Percentiles rank a stretch among this genome's conserved stretches.
These are phyloP conservation scores for Auanema freiburgensis DNA, from an alignment of 2,888 invertebrate genomes.

Conservation along the genomic window DNA sequence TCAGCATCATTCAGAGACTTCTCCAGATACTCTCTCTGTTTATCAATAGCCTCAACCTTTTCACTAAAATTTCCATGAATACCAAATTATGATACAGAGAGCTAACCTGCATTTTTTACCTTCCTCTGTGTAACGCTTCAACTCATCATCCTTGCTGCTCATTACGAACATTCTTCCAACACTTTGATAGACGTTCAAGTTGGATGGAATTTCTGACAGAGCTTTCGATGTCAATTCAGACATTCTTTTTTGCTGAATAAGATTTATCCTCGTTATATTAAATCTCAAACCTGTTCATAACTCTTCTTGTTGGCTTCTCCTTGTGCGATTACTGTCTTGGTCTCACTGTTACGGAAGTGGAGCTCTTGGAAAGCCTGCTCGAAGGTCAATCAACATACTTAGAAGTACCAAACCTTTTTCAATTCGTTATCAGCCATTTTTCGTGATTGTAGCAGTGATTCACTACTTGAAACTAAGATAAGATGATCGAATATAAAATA, in stretches of 20 bases:
- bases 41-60: slow-evolving; percentile 66
- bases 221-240: slow-evolving; percentile 29
- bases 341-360: slow-evolving; percentile 44
- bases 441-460: too few species aligned
- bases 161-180: slow-evolving; percentile 47
- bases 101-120: slow-evolving; percentile 32
- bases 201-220: slow-evolving; percentile 18
- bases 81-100: not conserved
- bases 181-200: slow-evolving; percentile 28
- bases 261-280: not conserved
- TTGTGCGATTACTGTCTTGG: slow-evolving; percentile 34
- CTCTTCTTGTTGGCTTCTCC: slow-evolving; percentile 36
- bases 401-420: slow-evolving; percentile 22
- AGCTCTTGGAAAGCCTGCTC: slow-evolving; percentile 44
- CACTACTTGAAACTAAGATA: too few species aligned
- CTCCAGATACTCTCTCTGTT: slow-evolving; percentile 79
- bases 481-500: not conserved
- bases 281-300: slow-evolving; percentile 26
- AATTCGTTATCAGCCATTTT: slow-evolving; percentile 45
- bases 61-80: slow-evolving; percentile 24
- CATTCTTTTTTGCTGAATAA: slow-evolving; percentile 30
- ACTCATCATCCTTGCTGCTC: slow-evolving; percentile 30
- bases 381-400: not conserved
- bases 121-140: slow-evolving; percentile 33
- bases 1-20: slow-evolving; percentile 81